Percentiles rank a stretch among this genome's conserved stretches.
phyloP scores from a whole-genome alignment of 2,113 vertebrate genomes.

The Zosterops hypoxanthus region DNA sequence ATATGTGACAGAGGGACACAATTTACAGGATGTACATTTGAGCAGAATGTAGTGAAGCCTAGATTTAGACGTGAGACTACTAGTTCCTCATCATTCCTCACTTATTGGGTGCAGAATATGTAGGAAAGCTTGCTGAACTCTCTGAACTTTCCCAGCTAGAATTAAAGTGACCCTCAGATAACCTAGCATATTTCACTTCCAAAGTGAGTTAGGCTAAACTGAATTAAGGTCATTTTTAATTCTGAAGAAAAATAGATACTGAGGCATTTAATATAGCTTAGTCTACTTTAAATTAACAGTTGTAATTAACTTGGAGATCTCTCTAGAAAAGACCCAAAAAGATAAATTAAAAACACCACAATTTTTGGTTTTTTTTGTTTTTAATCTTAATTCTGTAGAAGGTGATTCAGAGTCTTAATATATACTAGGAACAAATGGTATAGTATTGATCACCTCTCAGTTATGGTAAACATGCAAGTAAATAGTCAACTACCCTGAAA shows the following conservation, averaged over 20 bases:
- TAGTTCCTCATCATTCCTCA: not conserved
- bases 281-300: conserved; percentile 4
- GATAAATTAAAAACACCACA: not conserved
- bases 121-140: not conserved
- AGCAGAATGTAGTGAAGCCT: not conserved
- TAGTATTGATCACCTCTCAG: not conserved
- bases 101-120: not conserved
- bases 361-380: not conserved
- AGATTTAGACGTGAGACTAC: not conserved
- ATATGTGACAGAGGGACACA: not conserved
- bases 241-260: conserved; percentile 10
- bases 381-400: not conserved
- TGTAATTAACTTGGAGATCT: conserved; percentile 37
- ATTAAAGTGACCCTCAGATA: not conserved
- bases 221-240: conserved; percentile 47
- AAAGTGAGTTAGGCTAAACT: not conserved
- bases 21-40: not conserved
- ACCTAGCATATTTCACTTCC: not conserved
- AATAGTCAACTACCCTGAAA: not conserved
- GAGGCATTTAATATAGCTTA: not conserved
- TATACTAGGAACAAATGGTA: not conserved
- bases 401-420: not conserved
- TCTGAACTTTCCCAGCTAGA: not conserved
- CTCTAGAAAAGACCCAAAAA: not conserved
- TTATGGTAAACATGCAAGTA: not conserved